Evolutionary conservation across 2,797 vertebrate genomes (phyloP).

Genomic region (Typhlichthys subterraneus): DNA sequence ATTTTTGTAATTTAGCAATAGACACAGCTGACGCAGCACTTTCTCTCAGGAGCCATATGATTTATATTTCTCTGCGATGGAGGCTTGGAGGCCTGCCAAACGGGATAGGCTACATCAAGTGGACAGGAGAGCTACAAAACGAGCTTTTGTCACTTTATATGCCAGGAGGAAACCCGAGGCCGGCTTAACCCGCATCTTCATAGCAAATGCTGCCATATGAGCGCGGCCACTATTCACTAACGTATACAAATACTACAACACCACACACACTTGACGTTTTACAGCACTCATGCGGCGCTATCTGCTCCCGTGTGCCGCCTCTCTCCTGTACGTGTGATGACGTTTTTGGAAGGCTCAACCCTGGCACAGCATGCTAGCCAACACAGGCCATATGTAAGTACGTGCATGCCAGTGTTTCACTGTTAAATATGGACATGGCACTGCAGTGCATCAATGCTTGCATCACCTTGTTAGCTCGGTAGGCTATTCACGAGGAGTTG

Average conservation of each 20-base stretch:
- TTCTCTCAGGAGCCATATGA: no score
- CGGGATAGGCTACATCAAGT: conserved; percentile 6
- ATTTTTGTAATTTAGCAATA: no score
- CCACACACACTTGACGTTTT: no score
- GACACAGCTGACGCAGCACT: no score
- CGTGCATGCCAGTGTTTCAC: conserved; percentile 15
- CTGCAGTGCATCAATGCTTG: conserved; percentile 6
- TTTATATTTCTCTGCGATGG: no score
- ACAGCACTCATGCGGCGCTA: conserved; percentile 3
- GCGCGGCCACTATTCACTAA: neutral
- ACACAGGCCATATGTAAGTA: conserved; percentile 59
- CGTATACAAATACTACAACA: neutral
- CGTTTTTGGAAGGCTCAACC: conserved; percentile 41
- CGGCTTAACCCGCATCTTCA: conserved; percentile 10
- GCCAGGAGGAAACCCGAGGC: conserved; percentile 16
- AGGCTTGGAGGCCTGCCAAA: neutral
- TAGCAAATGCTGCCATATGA: conserved; percentile 19
- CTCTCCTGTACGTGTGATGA: conserved; percentile 13
- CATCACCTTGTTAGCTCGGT: neutral
- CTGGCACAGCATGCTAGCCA: conserved; percentile 39
- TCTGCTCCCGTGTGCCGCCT: neutral
- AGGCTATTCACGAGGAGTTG: neutral
- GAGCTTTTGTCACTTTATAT: conserved; percentile 6
- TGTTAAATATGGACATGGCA: conserved; percentile 14
- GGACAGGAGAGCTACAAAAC: conserved; percentile 29